Conservation (phyloP, 2,888 invertebrate genomes). For the Epirrhoe alternata region DNA sequence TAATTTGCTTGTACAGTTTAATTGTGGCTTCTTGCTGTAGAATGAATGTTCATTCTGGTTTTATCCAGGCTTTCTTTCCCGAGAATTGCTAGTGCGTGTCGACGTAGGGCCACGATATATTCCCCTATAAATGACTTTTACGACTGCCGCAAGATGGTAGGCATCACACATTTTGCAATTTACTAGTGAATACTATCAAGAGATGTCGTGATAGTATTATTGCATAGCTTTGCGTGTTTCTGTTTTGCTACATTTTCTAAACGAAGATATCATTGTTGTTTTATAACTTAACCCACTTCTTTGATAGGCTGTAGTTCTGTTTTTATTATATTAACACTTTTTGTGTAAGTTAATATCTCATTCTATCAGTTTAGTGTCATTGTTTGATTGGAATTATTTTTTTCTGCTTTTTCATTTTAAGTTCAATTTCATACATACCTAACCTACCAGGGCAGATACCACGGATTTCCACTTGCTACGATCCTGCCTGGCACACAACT, state of each 20-base stretch:
- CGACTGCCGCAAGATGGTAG: background rate
- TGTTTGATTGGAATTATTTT: background rate
- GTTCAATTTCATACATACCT: no score
- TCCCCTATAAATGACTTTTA: constrained; percentile 6
- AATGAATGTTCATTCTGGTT: background rate
- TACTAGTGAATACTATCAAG: background rate
- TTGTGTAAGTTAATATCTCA: background rate
- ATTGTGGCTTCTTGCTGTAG: background rate
- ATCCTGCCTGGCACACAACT: no score
- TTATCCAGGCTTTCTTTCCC: background rate
- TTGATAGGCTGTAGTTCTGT: background rate
- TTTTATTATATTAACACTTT: background rate
- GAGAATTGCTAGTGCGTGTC: background rate
- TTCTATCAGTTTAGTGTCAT: no score
- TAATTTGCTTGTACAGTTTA: background rate
- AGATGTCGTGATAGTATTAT: background rate
- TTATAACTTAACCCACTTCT: background rate
- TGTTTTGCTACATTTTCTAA: background rate
- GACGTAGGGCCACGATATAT: background rate
- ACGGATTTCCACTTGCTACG: no score
- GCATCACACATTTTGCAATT: constrained; percentile 1
- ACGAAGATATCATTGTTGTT: background rate
- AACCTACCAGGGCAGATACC: no score
- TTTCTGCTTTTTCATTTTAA: no score
- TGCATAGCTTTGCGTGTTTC: background rate